Percentiles rank a stretch among this genome's conserved stretches.
Evolutionary conservation across 2,888 invertebrate species (phyloP).

Genomic region (Myopa tessellatipennis): DNA sequence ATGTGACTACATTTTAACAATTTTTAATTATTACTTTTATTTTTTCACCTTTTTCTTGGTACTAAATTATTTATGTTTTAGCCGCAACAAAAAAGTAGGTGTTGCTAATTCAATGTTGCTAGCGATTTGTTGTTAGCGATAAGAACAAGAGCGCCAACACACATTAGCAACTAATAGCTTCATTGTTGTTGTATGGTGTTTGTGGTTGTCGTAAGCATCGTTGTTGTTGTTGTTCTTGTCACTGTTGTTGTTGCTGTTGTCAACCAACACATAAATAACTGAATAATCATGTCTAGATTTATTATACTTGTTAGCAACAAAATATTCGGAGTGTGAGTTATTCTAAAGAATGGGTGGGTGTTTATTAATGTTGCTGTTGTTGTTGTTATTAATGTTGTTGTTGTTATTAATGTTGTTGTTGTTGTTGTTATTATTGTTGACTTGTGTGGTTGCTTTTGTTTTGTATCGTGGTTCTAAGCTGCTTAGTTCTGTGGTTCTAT

Average conservation of each 20-base stretch:
- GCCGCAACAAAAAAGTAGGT: neutral
- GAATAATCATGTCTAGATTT: slow-evolving; percentile 19
- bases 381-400: slow-evolving; percentile 17
- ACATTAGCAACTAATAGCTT: neutral
- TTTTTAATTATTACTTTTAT: too few species aligned
- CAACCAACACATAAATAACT: slow-evolving; percentile 2
- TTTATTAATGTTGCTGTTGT: slow-evolving; percentile 1
- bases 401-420: neutral
- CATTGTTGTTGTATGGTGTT: too few species aligned
- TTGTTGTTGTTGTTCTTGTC: slow-evolving; percentile 16
- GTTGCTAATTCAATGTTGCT: neutral
- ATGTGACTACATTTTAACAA: too few species aligned
- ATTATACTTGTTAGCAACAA: neutral
- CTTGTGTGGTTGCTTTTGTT: too few species aligned
- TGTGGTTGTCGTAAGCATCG: neutral
- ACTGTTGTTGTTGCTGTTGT: neutral
- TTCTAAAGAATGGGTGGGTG: neutral
- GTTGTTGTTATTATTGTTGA: slow-evolving; percentile 1
- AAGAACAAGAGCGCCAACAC: slow-evolving; percentile 11
- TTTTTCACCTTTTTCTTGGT: too few species aligned
- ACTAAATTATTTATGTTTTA: neutral
- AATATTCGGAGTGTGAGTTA: neutral
- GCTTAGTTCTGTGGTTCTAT: neutral
- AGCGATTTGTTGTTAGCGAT: neutral
- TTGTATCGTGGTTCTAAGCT: slow-evolving; percentile 10